Evolutionary conservation across 2,797 vertebrate genomes (phyloP), one percentile per base, ranked within the genome.

Genomic region (Synaphobranchus kaupii): DNA sequence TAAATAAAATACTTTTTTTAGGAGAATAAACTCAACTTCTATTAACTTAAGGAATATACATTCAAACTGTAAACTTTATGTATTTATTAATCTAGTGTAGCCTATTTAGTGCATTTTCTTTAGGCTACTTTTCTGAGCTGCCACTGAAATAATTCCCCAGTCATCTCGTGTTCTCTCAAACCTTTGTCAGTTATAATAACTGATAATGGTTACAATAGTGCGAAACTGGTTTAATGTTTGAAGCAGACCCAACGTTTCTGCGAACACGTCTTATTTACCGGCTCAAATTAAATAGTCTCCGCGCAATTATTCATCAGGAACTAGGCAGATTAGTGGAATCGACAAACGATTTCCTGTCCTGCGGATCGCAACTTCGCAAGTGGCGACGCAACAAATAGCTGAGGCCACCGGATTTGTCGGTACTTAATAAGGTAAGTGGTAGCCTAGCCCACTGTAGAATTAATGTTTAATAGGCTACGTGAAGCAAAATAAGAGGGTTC

Each of bases 221-320:
- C 12, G 10, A 1, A 28, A 28, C 5, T 31, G 66, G 66, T 28
- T 71, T 71, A 71, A 73, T 34, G 3, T 73, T 66, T 13, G 68
- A 2, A n/a, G n/a, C n/a, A n/a, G n/a, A n/a, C n/a, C n/a, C n/a
- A n/a, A 48, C 44, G 10, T 47, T 81, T 10, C 8, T 48, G 44
- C 20, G 8, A n/a, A 0, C 39, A 44, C 20, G 44, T 3, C 12
- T 50, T 48, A 17, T 81, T 48, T 48, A 39, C n/a, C 25, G n/a
- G 20, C 47, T 76, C 44, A 81, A 81, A 81, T 50, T 20, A 81
- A 50, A 81, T 50, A 2, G 22, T n/a, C 47, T 4, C 20, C 6
- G 22, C 78, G 0, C 78, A 50, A 50, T 34, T 81, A n/a, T n/a
- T 78, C 78, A 81, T 81, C 78, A 81, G 78, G 78, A 81, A 48